Base-by-base conservation (phyloP, 2,888 invertebrate species). In the Pegoplata infirma region DNA sequence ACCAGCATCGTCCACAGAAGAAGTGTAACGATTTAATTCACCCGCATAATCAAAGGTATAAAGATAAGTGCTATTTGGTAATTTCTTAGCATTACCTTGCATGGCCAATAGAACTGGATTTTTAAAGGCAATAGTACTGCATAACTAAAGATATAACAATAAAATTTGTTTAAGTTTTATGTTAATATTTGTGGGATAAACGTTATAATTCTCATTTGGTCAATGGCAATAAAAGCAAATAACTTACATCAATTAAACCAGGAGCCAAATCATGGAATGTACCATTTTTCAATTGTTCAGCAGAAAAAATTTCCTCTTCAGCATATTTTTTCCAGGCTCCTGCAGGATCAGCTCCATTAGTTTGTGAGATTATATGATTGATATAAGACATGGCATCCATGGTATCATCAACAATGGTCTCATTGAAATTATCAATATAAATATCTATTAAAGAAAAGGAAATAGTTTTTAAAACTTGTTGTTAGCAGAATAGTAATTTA, bases 11-110 rank as follows among this genome's bases (percentile, higher is more conserved):
- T 87, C 88, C 0, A 87, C 86, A 21, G 17, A 53, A 63, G 80
- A 83, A 3, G 84, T 81, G 81, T 90, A 90, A n/a, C 90, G 86
- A 67, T 89, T 89, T 28, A 85, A 47, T 59, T 89, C 87, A 14
- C 91, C 91, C 66, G 86, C 85, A 77, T 90, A 91, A 79, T 91
- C 90, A 81, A 91, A 91, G 46, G 90, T 88, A 81, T 91, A 91
- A 44, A 91, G 84, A 80, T 85, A 91, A 0, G 91, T 90, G 63
- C 86, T 88, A 28, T 90, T 87, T 4, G 86, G 84, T 28, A 87
- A 63, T 66, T 86, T 83, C 69, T 86, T 85, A 5, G 90, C 87
- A 80, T 90, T 90, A 5, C 88, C 85, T 81, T 89, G 88, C 49
- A 89, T 85, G 5, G 90, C 88, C 55, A 90, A 82, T 10, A 91